Base-by-base conservation (phyloP, 1,140 invertebrate genomes). In the Heliconius congener region DNA sequence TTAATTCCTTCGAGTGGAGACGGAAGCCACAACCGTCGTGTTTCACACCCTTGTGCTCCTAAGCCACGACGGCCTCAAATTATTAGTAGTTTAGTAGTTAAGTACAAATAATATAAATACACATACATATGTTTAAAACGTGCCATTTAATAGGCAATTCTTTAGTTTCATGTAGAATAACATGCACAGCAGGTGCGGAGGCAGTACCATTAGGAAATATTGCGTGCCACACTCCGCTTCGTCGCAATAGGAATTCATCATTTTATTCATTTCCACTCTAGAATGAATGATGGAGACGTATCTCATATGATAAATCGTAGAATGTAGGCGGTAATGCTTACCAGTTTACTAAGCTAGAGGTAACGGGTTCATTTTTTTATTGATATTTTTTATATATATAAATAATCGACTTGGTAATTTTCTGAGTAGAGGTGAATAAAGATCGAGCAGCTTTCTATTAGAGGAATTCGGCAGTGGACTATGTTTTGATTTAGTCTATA, bases 181-280 rank as follows among this genome's bases (percentile, higher is more conserved):
- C 74, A 39, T 70, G 74, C 37, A 37, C 50, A 52, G 8, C 76
- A 81, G 79, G 75, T 81, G 79, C 79, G 57, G 75, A 11, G 71
- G 74, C 52, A 81, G 73, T 81, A 60, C 50, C 76, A 81, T 80
- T 73, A 74, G 55, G 6, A 37, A 16, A 81, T 81, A 81, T 81
- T 81, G 79, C 79, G 71, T 71, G 71, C 55, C 23, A 57, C 19
- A 57, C 77, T 37, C 55, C 52, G 57, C 52, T 57, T 74, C 60
- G 60, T 74, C 73, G 73, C 18, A 37, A 37, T 71, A 57, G 34
- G 75, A 77, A 81, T 81, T 77, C 79, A 74, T 60, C 60, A 71
- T 76, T 77, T 77, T 77, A 74, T 70, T 76, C 76, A 77, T 79
- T 71, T 50, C 73, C 74, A 60, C 73, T 78, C 55, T 73, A 55